phyloP scores from a whole-genome alignment of 2,113 vertebrate species.

The Pterocles burchelli region DNA sequence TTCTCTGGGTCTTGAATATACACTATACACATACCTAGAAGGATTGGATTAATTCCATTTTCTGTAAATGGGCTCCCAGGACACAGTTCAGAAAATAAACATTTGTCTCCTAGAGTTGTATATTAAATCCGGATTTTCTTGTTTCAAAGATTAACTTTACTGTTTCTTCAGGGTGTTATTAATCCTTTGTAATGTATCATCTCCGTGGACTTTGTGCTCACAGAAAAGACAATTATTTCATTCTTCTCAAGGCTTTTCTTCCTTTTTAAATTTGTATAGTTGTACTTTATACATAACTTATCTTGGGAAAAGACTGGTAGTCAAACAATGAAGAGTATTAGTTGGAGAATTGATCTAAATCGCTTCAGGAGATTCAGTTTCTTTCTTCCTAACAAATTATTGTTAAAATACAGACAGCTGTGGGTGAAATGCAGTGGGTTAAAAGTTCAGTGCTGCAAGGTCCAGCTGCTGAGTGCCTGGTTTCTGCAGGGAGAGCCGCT shows the following conservation, averaged over 20 bases:
- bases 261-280: background rate
- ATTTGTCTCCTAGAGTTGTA: background rate
- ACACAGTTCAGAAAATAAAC: background rate
- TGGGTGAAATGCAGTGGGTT: background rate
- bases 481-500: background rate
- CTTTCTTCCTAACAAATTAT: background rate
- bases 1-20: background rate
- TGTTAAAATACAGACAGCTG: background rate
- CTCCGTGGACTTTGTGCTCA: background rate
- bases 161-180: background rate
- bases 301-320: background rate
- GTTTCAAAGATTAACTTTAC: background rate
- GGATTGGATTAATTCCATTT: background rate
- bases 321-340: background rate
- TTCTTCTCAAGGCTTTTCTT: background rate
- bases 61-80: background rate
- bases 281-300: background rate
- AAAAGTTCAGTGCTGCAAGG: background rate
- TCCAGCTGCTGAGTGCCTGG: background rate
- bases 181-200: background rate
- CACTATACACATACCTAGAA: rapidly evolving
- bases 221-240: background rate
- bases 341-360: background rate
- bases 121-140: background rate
- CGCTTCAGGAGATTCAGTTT: background rate